Evolutionary conservation across 2,113 vertebrate genomes (phyloP).

Genomic region (Vombatus ursinus): DNA sequence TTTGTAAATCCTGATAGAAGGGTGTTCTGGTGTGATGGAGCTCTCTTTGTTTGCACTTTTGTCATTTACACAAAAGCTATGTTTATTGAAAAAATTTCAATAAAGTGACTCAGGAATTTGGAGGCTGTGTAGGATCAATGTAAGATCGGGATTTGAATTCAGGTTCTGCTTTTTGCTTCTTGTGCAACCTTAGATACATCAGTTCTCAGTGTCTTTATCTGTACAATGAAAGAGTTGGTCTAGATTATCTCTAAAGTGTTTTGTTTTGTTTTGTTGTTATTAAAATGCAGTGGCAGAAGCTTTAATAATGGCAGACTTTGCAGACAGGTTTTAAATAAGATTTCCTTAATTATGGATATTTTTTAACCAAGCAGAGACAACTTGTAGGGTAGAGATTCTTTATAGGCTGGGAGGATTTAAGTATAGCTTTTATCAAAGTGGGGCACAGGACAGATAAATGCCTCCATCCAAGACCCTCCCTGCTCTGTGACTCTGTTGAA

Average conservation of each 20-base stretch:
- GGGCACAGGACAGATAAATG: too few relatives aligned
- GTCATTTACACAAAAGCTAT: neutral
- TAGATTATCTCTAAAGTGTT: too few relatives aligned
- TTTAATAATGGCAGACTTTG: too few relatives aligned
- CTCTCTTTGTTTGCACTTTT: neutral
- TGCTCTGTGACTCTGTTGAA: neutral
- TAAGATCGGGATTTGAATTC: neutral
- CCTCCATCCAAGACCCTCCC: too few relatives aligned
- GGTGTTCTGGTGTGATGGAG: neutral
- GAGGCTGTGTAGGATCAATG: neutral
- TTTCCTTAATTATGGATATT: too few relatives aligned
- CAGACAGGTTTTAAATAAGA: too few relatives aligned
- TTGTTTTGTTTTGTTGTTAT: too few relatives aligned
- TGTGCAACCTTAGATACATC: neutral
- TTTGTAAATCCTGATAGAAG: neutral
- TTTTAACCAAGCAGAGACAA: too few relatives aligned
- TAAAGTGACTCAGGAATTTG: neutral
- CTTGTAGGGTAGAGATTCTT: too few relatives aligned
- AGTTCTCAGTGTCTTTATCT: neutral
- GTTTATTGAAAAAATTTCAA: neutral
- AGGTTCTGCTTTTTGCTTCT: neutral
- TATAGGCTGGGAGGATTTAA: too few relatives aligned
- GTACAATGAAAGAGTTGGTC: neutral
- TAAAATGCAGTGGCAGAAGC: too few relatives aligned
- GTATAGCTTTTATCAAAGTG: too few relatives aligned